A percentile compares a stretch with the other conserved stretches of the same genome.
phyloP scores from a whole-genome alignment of 2,797 vertebrate species.

The Gymnocypris eckloni region DNA sequence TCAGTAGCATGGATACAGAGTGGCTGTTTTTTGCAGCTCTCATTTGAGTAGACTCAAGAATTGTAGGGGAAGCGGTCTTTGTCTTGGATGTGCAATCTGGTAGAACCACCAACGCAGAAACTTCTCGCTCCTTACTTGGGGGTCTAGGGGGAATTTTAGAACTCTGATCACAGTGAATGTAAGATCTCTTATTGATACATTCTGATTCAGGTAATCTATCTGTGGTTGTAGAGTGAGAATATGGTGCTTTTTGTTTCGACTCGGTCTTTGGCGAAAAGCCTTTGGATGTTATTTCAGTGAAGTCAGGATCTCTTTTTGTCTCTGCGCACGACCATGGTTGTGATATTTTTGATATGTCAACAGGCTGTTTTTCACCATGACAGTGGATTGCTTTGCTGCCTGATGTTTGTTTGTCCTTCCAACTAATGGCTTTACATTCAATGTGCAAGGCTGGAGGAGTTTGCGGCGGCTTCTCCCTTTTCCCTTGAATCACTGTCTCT shows the following conservation, averaged over 20 bases:
- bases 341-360: conserved; percentile 54
- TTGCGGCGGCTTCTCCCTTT: conserved; percentile 63
- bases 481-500: conserved; percentile 52
- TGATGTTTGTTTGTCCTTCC: conserved; percentile 68
- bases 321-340: conserved; percentile 41
- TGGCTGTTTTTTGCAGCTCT: conserved; percentile 66
- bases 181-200: background rate
- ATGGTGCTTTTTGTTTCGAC: conserved; percentile 55
- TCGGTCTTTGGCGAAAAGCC: conserved; percentile 16
- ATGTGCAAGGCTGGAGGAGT: conserved; percentile 77
- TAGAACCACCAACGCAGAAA: conserved; percentile 77
- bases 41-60: conserved; percentile 60
- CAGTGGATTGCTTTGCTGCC: conserved; percentile 55
- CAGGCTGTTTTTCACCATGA: conserved; percentile 24
- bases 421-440: conserved; percentile 81
- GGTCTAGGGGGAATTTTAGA: conserved; percentile 71
- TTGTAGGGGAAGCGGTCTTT: conserved; percentile 29
- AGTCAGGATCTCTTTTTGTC: conserved; percentile 48
- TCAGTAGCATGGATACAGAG: conserved; percentile 81
- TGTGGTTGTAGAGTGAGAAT: conserved; percentile 21
- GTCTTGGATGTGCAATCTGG: conserved; percentile 70
- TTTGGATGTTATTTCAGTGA: conserved; percentile 55
- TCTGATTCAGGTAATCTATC: conserved; percentile 18
- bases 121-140: conserved; percentile 79
- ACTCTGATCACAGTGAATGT: conserved; percentile 11